Evolutionary conservation across 2,113 vertebrate genomes (phyloP).

Genomic region (Mastomys coucha): DNA sequence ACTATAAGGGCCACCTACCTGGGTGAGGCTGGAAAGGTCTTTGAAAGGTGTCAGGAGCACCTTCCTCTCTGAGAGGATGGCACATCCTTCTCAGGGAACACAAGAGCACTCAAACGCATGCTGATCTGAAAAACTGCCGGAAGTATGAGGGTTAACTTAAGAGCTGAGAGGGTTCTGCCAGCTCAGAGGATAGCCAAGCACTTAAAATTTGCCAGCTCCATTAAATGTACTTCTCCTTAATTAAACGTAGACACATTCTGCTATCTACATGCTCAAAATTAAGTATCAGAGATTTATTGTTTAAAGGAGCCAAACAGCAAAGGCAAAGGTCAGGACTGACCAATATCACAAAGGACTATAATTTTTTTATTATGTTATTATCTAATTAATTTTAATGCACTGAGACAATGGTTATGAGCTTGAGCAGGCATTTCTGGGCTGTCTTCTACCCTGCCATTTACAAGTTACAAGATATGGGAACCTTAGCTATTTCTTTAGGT

Average conservation of each 20-base stretch:
- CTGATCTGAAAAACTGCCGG: constrained; percentile 10
- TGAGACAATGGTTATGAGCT: constrained; percentile 53
- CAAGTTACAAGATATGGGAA: not conserved
- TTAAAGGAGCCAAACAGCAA: constrained; percentile 67
- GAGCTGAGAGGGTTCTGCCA: constrained; percentile 53
- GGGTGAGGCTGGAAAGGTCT: constrained; percentile 10
- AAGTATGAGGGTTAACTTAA: constrained; percentile 63
- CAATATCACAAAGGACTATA: constrained; percentile 70
- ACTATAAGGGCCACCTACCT: not conserved
- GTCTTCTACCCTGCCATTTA: not conserved
- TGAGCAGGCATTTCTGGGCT: not conserved
- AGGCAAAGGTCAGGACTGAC: constrained; percentile 65
- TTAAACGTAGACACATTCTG: constrained; percentile 72
- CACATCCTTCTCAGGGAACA: constrained; percentile 1
- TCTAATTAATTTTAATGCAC: constrained; percentile 77
- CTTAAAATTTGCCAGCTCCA: constrained; percentile 72
- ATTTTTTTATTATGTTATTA: constrained; percentile 73
- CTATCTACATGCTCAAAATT: constrained; percentile 74
- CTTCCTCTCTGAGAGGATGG: not conserved
- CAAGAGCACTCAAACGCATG: not conserved
- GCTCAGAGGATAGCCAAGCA: constrained; percentile 69
- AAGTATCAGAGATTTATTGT: constrained; percentile 73
- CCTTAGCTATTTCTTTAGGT: not conserved
- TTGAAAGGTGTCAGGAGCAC: not conserved
- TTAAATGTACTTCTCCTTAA: constrained; percentile 78